Evolutionary conservation across 92 coral and sea anemone genomes (phyloP).

Genomic region (Muricea muricata): DNA sequence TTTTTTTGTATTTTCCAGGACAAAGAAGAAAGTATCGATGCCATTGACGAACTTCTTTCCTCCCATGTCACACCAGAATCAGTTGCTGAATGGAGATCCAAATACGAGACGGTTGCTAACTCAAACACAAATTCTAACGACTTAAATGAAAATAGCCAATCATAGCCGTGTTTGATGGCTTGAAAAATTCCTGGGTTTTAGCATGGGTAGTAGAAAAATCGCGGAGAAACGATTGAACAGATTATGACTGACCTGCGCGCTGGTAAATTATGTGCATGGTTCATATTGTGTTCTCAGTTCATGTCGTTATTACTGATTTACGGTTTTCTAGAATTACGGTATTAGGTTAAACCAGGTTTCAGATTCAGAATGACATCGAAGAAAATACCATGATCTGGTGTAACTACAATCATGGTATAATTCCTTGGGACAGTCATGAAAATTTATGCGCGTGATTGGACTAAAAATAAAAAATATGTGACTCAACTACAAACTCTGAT

Average conservation of each 20-base stretch:
- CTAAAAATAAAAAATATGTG: too few relatives aligned
- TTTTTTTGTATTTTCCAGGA: constrained; percentile 51
- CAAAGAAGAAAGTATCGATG: constrained; percentile 73
- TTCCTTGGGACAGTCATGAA: too few relatives aligned
- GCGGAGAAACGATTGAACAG: not conserved
- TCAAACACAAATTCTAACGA: constrained; percentile 11
- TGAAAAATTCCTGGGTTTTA: not conserved
- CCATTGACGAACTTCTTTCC: constrained; percentile 78
- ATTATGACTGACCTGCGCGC: not conserved
- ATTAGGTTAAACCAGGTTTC: too few relatives aligned
- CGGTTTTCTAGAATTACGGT: too few relatives aligned
- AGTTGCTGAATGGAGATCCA: constrained; percentile 75
- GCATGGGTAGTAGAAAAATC: too few relatives aligned
- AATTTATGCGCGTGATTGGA: too few relatives aligned
- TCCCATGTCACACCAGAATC: constrained; percentile 71
- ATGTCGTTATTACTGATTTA: too few relatives aligned
- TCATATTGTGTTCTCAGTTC: too few relatives aligned
- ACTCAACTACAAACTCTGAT: too few relatives aligned
- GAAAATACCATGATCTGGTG: too few relatives aligned
- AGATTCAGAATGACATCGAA: too few relatives aligned
- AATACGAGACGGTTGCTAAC: constrained; percentile 12
- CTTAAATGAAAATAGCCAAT: constrained; percentile 22
- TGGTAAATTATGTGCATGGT: not conserved
- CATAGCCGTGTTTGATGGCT: not conserved
- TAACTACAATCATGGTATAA: too few relatives aligned